Base-by-base conservation (phyloP, 2,113 vertebrate species). In the Phocoena phocoena region DNA sequence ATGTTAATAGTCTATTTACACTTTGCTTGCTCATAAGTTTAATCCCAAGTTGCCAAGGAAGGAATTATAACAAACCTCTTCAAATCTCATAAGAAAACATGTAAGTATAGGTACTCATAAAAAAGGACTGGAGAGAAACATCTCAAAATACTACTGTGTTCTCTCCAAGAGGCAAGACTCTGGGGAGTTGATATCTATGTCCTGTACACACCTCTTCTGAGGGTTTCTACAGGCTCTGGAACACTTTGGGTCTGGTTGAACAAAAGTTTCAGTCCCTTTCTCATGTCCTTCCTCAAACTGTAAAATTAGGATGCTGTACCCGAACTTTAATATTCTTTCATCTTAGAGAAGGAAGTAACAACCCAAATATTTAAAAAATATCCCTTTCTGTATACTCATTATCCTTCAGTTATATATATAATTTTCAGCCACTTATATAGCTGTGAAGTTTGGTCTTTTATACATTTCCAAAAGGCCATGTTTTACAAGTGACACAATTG, bases 271-370 rank as follows among this genome's bases (percentile, higher is more conserved):
- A n/a, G 15, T 71, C 6, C 13, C 10, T 33, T 91, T 81, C 67
- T 82, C 4, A 47, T 7, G 23, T 63, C 47, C 25, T 89, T 94
- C 41, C 25, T 85, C 65, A 58, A 65, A 65, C 90, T 91, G 60
- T 31, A 76, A 88, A 93, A 67, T 74, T 9, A 73, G 20, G 23
- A 10, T 70, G 31, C 13, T 83, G 50, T 4, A 6, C 90, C 36
- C 23, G 92, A 93, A 90, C 36, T 74, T 88, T 23, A 70, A 71
- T 26, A 71, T 80, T 77, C 13, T 55, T 87, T n/a, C 14, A 50
- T 55, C 50, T 89, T 90, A 97, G 94, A 84, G 31, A 96, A 94
- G 31, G 4, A 91, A 89, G 11, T 86, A 53, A 36, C 2, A n/a
- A 25, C 18, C 21, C 28, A 76, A 74, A 73, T 87, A 76, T 11